Conservation (phyloP, 1,140 invertebrate genomes). For the Druon quercuslanigerum region DNA sequence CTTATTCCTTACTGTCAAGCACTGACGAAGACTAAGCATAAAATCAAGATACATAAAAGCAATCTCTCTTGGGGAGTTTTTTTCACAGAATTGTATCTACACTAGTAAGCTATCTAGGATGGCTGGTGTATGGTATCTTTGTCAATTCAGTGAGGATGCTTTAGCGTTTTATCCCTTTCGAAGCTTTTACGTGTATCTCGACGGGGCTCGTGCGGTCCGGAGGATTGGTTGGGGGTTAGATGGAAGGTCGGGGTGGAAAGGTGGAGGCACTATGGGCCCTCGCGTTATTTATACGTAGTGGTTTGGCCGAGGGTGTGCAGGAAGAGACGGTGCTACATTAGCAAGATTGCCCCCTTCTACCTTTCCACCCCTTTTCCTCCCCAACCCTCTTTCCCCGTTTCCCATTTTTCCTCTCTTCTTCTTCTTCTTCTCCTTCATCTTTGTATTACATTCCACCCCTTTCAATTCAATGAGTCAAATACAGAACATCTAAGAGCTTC, state of each 20-base stretch:
- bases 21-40: no score
- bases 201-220: conserved; percentile 48
- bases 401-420: background rate
- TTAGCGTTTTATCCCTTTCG: conserved; percentile 59
- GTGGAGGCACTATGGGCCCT: conserved; percentile 55
- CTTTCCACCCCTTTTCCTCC: conserved; percentile 34
- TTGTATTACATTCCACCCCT: conserved; percentile 5
- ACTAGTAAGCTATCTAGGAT: conserved; percentile 31
- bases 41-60: no score
- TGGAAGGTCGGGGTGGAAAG: conserved; percentile 32
- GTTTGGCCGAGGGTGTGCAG: conserved; percentile 60
- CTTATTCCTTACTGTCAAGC: no score
- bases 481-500: background rate
- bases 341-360: conserved; percentile 67
- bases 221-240: conserved; percentile 1
- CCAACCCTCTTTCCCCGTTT: background rate
- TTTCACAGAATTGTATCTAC: background rate
- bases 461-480: conserved; percentile 11
- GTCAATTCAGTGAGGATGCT: conserved; percentile 62
- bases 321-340: conserved; percentile 67
- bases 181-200: conserved; percentile 60
- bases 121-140: conserved; percentile 55
- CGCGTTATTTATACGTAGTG: conserved; percentile 66
- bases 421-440: background rate
- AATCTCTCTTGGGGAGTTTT: no score